These are phyloP conservation scores for Sceloporus undulatus DNA, from an alignment of 2,113 vertebrate species.

Conservation along the genomic window DNA sequence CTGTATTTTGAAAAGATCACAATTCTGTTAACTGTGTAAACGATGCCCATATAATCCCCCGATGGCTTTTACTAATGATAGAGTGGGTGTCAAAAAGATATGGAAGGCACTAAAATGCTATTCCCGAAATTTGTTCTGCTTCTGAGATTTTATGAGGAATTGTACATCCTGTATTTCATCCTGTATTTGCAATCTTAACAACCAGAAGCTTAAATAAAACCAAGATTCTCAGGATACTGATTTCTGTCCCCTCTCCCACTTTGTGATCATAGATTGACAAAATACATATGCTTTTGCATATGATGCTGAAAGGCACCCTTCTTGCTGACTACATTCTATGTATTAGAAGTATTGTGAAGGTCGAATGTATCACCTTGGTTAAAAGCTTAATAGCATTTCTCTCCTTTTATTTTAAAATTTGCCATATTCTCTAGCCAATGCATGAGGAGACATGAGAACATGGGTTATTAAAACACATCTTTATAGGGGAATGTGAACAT, in stretches of 20 bases:
- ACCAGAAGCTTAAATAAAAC: neutral
- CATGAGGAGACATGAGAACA: constrained; percentile 21
- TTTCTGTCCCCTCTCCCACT: neutral
- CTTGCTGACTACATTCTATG: neutral
- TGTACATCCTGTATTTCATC: neutral
- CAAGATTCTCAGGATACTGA: neutral
- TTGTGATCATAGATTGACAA: neutral
- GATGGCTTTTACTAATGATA: neutral
- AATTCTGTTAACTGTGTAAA: neutral
- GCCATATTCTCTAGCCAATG: neutral
- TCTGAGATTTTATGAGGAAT: constrained; percentile 1
- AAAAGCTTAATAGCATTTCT: neutral
- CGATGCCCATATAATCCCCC: neutral
- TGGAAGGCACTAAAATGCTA: neutral
- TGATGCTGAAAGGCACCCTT: neutral
- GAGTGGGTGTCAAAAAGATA: neutral
- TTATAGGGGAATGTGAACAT: constrained; percentile 22
- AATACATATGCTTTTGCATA: neutral
- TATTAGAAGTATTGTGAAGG: constrained; percentile 4
- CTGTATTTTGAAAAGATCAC: neutral
- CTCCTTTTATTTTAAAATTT: neutral
- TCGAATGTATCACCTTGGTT: neutral
- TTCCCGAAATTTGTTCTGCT: neutral
- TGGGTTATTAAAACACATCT: constrained; percentile 33
- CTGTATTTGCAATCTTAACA: neutral